These are phyloP conservation scores for Dendrocincla tyrannina DNA, from an alignment of 2,797 vertebrate species.

Conservation along the genomic window DNA sequence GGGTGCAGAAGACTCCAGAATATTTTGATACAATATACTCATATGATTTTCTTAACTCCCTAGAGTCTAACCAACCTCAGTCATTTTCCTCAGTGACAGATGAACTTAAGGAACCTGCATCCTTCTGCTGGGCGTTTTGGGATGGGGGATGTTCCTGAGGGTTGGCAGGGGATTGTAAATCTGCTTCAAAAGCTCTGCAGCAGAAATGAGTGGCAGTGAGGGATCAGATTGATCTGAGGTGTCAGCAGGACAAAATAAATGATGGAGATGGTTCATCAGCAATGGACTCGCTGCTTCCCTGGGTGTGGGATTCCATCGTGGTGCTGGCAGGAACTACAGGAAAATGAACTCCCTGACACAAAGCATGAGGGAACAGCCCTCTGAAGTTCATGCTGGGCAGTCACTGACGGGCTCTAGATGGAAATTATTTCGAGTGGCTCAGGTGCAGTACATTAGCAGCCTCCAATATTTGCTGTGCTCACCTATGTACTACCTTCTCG, in stretches of 20 bases:
- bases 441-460: background rate
- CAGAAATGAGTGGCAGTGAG: background rate
- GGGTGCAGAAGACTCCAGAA: background rate
- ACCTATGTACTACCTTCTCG: background rate
- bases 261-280: background rate
- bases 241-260: background rate
- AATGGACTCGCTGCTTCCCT: background rate
- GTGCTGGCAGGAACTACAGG: background rate
- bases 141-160: background rate
- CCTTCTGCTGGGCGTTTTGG: background rate
- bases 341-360: background rate
- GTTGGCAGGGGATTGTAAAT: background rate
- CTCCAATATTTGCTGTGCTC: background rate
- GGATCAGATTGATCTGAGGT: background rate
- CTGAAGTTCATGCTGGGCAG: background rate
- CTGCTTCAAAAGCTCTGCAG: background rate
- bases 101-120: background rate
- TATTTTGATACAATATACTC: background rate
- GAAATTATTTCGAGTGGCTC: background rate
- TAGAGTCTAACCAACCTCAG: background rate
- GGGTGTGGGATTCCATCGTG: rapidly evolving
- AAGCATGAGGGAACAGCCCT: background rate
- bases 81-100: background rate
- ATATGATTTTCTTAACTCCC: background rate
- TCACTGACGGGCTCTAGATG: background rate